Percentiles rank a stretch among this genome's conserved stretches.
phyloP scores from a whole-genome alignment of 2,113 vertebrate species.

The Tenebrosternarchus preto region DNA sequence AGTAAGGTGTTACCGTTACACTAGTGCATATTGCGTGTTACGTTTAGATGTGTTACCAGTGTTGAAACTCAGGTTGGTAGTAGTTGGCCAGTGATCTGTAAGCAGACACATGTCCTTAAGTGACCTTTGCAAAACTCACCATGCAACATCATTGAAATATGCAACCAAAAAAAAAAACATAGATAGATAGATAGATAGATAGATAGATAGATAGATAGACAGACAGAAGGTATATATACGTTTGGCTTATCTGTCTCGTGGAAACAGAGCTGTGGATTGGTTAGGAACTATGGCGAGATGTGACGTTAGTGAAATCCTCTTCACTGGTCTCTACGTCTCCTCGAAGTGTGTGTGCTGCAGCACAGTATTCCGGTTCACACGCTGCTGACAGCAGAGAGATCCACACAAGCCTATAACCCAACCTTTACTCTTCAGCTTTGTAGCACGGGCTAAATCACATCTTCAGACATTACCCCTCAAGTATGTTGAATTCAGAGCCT shows the following conservation, averaged over 20 bases:
- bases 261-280: conserved; percentile 82
- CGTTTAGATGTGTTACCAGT: neutral
- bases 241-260: conserved; percentile 70
- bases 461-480: conserved; percentile 13
- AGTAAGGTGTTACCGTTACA: no score
- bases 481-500: conserved; percentile 39
- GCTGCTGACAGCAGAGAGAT: conserved; percentile 13
- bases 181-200: no score
- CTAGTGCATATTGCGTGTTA: neutral
- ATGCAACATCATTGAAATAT: conserved; percentile 33
- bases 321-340: conserved; percentile 76
- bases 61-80: conserved; percentile 35
- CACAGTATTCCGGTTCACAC: conserved; percentile 65
- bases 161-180: neutral
- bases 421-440: neutral
- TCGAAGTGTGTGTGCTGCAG: conserved; percentile 70
- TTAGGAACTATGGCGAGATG: conserved; percentile 88
- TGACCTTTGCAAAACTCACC: conserved; percentile 61
- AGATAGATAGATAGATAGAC: no score
- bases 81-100: conserved; percentile 56
- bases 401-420: neutral
- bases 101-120: conserved; percentile 60
- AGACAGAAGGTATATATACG: conserved; percentile 15
- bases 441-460: conserved; percentile 15
- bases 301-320: conserved; percentile 84